Base-by-base conservation (phyloP, 1,140 invertebrate species). In the Caerostris extrusa region DNA sequence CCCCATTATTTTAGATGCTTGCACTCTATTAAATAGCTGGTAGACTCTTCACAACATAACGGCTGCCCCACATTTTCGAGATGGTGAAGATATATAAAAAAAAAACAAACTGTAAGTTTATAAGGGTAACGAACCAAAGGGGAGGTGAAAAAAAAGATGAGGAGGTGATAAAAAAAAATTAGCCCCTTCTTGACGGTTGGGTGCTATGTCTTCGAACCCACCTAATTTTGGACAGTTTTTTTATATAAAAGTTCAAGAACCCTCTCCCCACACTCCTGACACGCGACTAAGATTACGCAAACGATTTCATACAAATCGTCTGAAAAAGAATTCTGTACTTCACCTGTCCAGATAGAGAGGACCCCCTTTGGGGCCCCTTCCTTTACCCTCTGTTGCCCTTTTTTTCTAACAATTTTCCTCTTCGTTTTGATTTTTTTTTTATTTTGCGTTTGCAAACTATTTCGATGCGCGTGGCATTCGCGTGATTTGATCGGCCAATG, bases 171-270 rank as follows among this genome's bases (percentile, higher is more conserved):
- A 56, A 89, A 90, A 90, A 90, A 90, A 69, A 56, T 67, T 60
- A 60, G 19, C 90, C 57, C 90, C 58, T 77, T 53, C 71, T 77
- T 53, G 57, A n/a, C 90, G 57, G 55, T 61, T 77, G 77, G 90
- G 7, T 67, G 60, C 60, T 64, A 12, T 92, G 60, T 55, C 67
- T 85, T 67, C 90, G 14, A 85, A 67, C 90, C 81, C 69, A 92
- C 90, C 90, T 92, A 92, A 92, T 92, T 92, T 85, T 85, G n/a
- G 58, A 85, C 8, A 50, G 2, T 71, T 92, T 82, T 91, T 91
- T 92, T 69, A 77, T 87, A n/a, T n/a, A n/a, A 61, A 85, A 92
- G 90, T 92, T 92, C 90, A 92, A 83, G 60, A 92, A 85, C 90
- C 81, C 58, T 55, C 50, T 56, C 2, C 17, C 8, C 88, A 55